Evolutionary conservation across 2,797 vertebrate species (phyloP).

Genomic region (Setipinna tenuifilis): DNA sequence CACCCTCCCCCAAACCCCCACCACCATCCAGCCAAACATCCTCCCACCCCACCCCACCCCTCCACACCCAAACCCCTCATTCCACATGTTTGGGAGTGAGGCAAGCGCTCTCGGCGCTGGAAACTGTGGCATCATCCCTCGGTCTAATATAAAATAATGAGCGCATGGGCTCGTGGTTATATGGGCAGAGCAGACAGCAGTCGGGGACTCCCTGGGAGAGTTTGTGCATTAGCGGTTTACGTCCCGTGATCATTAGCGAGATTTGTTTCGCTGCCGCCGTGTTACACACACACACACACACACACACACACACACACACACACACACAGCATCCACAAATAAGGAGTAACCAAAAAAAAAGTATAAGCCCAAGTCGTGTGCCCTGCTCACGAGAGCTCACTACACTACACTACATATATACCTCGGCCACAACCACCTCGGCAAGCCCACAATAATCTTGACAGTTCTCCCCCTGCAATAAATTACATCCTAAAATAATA

Average conservation of each 20-base stretch:
- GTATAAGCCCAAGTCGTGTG: too few relatives aligned
- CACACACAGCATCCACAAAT: too few relatives aligned
- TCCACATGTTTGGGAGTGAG: conserved; percentile 23
- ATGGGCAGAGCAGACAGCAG: not conserved
- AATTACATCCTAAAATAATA: not conserved
- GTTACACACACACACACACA: not conserved
- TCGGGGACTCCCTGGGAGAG: conserved; percentile 20
- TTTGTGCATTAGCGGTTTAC: not conserved
- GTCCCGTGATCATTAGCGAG: conserved; percentile 21
- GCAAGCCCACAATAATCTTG: not conserved
- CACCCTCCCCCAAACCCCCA: too few relatives aligned
- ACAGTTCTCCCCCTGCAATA: not conserved
- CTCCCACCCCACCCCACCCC: conserved; percentile 17
- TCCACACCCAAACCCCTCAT: conserved; percentile 27
- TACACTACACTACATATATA: not conserved
- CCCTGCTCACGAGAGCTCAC: too few relatives aligned
- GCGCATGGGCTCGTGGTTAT: conserved; percentile 34
- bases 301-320: not conserved
- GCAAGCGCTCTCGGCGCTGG: conserved; percentile 41
- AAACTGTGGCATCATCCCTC: conserved; percentile 61
- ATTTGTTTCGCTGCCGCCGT: conserved; percentile 38
- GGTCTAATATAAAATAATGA: conserved; percentile 57
- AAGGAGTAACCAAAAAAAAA: too few relatives aligned
- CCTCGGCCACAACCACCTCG: not conserved
- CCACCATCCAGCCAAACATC: not conserved